A percentile compares a stretch with the other conserved stretches of the same genome.
These are phyloP conservation scores for Sinotaia quadrata DNA, from an alignment of 2,888 invertebrate genomes.

Conservation along the genomic window DNA sequence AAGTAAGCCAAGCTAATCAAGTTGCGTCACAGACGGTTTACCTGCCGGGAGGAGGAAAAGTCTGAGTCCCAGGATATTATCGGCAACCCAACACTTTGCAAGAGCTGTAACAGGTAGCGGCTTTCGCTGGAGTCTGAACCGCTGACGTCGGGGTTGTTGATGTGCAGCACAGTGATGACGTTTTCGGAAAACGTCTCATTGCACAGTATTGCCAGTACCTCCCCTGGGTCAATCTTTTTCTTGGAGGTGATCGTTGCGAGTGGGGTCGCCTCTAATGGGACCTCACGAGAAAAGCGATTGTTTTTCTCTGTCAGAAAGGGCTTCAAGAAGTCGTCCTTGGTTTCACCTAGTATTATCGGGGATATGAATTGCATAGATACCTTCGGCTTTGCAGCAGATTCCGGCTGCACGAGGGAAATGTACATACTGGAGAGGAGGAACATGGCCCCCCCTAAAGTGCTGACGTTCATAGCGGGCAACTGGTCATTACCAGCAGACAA, in stretches of 20 bases:
- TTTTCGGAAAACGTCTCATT: constrained; percentile 26
- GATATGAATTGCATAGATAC: constrained; percentile 18
- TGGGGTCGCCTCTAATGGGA: constrained; percentile 1
- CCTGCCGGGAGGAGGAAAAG: constrained; percentile 18
- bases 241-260: constrained; percentile 1
- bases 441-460: constrained; percentile 20
- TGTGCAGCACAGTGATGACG: constrained; percentile 30
- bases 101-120: constrained; percentile 13
- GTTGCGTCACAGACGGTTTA: no score
- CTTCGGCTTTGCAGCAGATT: neutral
- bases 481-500: constrained; percentile 12
- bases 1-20: no score
- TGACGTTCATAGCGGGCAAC: constrained; percentile 21
- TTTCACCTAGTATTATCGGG: neutral
- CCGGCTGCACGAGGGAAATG: constrained; percentile 18
- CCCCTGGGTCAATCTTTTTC: constrained; percentile 9
- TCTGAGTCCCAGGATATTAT: constrained; percentile 21
- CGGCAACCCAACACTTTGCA: constrained; percentile 19
- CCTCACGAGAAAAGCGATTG: neutral
- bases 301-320: neutral
- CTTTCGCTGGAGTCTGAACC: neutral
- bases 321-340: neutral
- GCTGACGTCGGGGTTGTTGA: constrained; percentile 29
- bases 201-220: constrained; percentile 28
- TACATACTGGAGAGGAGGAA: constrained; percentile 21